phyloP scores from a whole-genome alignment of 1,140 invertebrate genomes.

The Magallana gigas region DNA sequence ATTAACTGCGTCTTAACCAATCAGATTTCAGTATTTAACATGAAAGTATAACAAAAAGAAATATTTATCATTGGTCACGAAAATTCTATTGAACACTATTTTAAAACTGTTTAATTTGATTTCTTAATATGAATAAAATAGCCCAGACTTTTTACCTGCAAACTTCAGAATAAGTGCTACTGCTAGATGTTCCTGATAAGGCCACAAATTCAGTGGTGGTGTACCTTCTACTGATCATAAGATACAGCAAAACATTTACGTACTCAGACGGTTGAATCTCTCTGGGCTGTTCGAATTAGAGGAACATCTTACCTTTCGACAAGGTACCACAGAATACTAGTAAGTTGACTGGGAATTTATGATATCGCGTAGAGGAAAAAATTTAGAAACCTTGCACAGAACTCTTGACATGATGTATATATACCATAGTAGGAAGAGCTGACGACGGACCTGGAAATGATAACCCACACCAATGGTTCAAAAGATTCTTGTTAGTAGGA shows the following conservation, averaged over 20 bases:
- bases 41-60: too few species aligned
- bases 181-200: not conserved
- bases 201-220: not conserved
- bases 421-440: constrained; percentile 78
- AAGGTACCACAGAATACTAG: constrained; percentile 83
- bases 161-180: not conserved
- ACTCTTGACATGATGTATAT: constrained; percentile 70
- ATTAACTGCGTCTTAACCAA: too few species aligned
- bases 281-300: not conserved
- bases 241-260: not conserved
- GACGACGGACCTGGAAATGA: constrained; percentile 71
- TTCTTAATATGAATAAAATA: too few species aligned
- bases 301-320: constrained; percentile 78
- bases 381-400: constrained; percentile 76
- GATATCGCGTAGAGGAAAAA: constrained; percentile 79
- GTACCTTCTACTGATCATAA: not conserved
- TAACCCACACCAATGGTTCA: not conserved
- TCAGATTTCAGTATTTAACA: too few species aligned
- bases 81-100: too few species aligned
- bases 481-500: too few species aligned
- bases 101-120: too few species aligned
- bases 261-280: not conserved
- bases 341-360: constrained; percentile 83
- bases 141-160: constrained; percentile 21
- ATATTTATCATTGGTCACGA: not conserved